These are phyloP conservation scores for Barypeithes pellucidus DNA, from an alignment of 2,888 invertebrate genomes.

Conservation along the genomic window DNA sequence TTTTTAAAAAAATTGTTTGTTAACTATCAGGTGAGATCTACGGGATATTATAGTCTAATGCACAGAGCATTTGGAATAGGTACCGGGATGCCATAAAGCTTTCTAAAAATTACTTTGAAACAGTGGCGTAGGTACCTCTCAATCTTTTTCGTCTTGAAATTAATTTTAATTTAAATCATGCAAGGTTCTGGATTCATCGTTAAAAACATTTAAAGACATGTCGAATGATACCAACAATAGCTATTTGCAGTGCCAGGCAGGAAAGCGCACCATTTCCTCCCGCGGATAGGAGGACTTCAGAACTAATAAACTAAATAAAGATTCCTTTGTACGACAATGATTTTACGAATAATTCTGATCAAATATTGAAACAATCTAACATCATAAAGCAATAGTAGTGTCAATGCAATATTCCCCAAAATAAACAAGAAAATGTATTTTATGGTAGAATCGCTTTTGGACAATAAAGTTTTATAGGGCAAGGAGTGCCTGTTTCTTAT, in stretches of 20 bases:
- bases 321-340: background rate
- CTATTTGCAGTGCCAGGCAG: no score
- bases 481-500: background rate
- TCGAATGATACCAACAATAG: no score
- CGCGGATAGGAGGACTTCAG: no score
- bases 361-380: background rate
- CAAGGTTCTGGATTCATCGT: no score
- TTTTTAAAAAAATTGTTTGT: background rate
- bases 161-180: no score
- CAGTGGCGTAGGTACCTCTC: constrained; percentile 1
- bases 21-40: background rate
- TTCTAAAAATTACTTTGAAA: background rate
- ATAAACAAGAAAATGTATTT: background rate
- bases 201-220: no score
- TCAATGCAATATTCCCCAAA: background rate
- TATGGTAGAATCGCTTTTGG: background rate
- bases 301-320: no score
- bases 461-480: background rate
- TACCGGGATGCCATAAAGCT: background rate
- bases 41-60: background rate
- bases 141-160: no score
- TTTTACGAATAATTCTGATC: background rate
- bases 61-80: no score
- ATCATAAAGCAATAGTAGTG: background rate
- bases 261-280: no score